Percentiles rank a stretch among this genome's conserved stretches.
phyloP scores from a whole-genome alignment of 53 echinoderm and acorn worm genomes.

The Pentamera pediparva region DNA sequence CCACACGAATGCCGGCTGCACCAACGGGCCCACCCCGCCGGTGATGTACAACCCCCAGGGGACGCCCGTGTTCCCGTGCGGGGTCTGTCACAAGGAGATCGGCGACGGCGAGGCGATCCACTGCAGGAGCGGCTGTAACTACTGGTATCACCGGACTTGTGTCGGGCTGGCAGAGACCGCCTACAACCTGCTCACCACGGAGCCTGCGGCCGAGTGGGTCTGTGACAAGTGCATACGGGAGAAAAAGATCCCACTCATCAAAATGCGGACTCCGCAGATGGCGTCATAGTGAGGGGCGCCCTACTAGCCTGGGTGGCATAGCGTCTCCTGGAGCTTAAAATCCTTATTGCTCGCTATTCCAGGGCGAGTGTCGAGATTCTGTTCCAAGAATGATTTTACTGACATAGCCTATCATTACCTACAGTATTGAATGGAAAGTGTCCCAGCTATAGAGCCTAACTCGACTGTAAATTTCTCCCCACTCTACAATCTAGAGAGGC shows the following conservation, averaged over 20 bases:
- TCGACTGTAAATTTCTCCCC: too few species aligned
- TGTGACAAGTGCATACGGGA: slow-evolving; percentile 87
- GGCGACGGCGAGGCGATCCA: slow-evolving; percentile 81
- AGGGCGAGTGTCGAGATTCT: too few species aligned
- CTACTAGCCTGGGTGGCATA: too few species aligned
- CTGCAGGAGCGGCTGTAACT: slow-evolving; percentile 67
- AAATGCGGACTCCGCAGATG: slow-evolving; percentile 72
- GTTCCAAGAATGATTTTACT: too few species aligned
- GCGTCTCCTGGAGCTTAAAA: too few species aligned
- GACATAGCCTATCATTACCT: too few species aligned
- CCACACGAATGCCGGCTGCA: slow-evolving; percentile 49
- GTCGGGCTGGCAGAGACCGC: slow-evolving; percentile 81
- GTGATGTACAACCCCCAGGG: slow-evolving; percentile 66
- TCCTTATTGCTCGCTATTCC: too few species aligned
- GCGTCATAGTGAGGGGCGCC: slow-evolving; percentile 41
- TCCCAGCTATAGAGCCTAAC: too few species aligned
- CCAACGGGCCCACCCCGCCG: slow-evolving; percentile 69
- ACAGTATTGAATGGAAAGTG: too few species aligned
- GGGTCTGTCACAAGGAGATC: slow-evolving; percentile 79
- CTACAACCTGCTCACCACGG: slow-evolving; percentile 69
- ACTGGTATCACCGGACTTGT: slow-evolving; percentile 90
- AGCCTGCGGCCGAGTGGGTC: slow-evolving; percentile 86
- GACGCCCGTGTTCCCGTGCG: slow-evolving; percentile 65
- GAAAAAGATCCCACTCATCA: slow-evolving; percentile 86
- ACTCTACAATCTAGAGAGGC: too few species aligned